Conservation (phyloP, 2,113 vertebrate species). For the Bos javanicus region DNA sequence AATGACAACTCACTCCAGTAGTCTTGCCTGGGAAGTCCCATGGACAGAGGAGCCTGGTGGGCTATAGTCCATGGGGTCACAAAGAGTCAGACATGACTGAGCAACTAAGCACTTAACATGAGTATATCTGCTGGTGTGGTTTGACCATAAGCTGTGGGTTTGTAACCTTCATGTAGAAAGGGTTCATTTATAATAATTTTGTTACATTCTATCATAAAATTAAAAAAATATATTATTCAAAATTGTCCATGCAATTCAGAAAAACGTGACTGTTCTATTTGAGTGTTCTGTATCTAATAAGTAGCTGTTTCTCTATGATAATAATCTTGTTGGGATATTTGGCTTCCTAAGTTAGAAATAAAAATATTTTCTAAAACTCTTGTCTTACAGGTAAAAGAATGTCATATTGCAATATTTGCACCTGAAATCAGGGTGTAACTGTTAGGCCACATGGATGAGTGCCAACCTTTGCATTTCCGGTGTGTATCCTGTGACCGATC, state of each 20-base stretch:
- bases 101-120: not conserved
- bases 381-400: conserved; percentile 53
- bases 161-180: not conserved
- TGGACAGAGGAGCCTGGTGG: not conserved
- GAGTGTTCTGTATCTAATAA: not conserved
- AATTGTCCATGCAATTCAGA: not conserved
- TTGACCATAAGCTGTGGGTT: conserved; percentile 9
- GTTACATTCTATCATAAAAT: not conserved
- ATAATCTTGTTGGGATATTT: conserved; percentile 6
- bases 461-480: conserved; percentile 52
- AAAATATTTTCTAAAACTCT: conserved; percentile 42
- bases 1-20: not conserved
- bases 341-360: conserved; percentile 2
- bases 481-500: conserved; percentile 58
- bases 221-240: not conserved
- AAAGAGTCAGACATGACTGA: not conserved
- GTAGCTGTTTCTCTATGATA: not conserved
- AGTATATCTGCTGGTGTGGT: not conserved
- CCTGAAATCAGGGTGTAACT: conserved; percentile 32
- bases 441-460: conserved; percentile 39
- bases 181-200: not conserved
- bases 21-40: not conserved
- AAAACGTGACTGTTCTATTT: not conserved
- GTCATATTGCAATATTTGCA: conserved; percentile 6
- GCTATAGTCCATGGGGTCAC: not conserved